Percentiles rank a stretch among this genome's conserved stretches.
phyloP scores from a whole-genome alignment of 2,797 vertebrate genomes.

The Chaetodon trifasciatus region DNA sequence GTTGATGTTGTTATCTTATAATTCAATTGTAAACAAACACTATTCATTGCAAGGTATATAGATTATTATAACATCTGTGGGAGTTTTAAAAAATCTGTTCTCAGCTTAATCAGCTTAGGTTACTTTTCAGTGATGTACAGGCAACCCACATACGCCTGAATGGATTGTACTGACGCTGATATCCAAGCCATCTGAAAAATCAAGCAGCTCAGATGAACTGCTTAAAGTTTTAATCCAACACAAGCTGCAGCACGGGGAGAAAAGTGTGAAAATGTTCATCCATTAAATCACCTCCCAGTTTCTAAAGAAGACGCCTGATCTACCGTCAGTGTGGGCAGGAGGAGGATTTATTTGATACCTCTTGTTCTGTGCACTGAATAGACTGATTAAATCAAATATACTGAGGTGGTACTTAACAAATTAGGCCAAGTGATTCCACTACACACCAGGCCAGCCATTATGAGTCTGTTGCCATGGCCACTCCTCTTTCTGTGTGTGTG shows the following conservation, averaged over 20 bases:
- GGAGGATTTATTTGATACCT: slow-evolving; percentile 78
- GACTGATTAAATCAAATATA: slow-evolving; percentile 85
- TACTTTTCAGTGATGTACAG: slow-evolving; percentile 10
- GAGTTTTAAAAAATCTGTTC: neutral
- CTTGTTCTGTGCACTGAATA: slow-evolving; percentile 82
- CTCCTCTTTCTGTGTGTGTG: slow-evolving; percentile 65
- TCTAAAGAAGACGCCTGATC: slow-evolving; percentile 67
- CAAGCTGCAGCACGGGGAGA: neutral
- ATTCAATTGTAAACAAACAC: neutral
- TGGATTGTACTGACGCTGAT: slow-evolving; percentile 8
- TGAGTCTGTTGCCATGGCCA: slow-evolving; percentile 85
- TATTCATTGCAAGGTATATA: neutral
- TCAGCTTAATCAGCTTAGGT: slow-evolving; percentile 17
- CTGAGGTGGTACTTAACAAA: slow-evolving; percentile 88
- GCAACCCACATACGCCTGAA: neutral
- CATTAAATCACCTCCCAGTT: slow-evolving; percentile 39
- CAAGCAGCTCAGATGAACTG: neutral
- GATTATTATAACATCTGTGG: slow-evolving; percentile 34
- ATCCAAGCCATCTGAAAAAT: slow-evolving; percentile 27
- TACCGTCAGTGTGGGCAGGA: slow-evolving; percentile 63
- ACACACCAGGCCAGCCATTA: slow-evolving; percentile 83
- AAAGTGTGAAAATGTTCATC: slow-evolving; percentile 18
- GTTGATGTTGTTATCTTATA: neutral
- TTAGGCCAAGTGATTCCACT: slow-evolving; percentile 86
- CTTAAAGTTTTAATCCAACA: slow-evolving; percentile 3